Conservation (phyloP, 2,888 invertebrate species). For the Rotaria sp. region DNA sequence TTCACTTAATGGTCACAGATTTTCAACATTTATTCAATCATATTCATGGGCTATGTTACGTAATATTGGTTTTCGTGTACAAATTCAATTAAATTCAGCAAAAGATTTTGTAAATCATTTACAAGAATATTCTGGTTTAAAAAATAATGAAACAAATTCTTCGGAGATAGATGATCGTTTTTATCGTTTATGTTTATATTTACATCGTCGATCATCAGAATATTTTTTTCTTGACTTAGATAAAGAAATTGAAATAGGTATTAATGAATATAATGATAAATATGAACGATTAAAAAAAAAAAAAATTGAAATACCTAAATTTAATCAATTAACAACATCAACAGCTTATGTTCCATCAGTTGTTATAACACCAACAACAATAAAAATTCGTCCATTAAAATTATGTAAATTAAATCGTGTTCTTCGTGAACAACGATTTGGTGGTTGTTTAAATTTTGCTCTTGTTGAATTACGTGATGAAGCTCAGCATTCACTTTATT, state of each 20-base stretch:
- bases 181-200: slow-evolving; percentile 13
- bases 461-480: slow-evolving; percentile 6
- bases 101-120: neutral
- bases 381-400: slow-evolving; percentile 21
- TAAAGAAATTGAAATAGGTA: neutral
- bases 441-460: neutral
- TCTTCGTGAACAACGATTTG: neutral
- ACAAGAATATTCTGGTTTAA: neutral
- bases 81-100: neutral
- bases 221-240: slow-evolving; percentile 25
- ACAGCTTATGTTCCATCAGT: neutral
- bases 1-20: neutral
- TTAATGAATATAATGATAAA: neutral
- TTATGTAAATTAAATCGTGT: slow-evolving; percentile 28
- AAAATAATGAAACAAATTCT: neutral
- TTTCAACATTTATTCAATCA: neutral
- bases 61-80: slow-evolving; percentile 20
- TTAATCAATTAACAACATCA: neutral
- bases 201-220: slow-evolving; percentile 3
- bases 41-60: slow-evolving; percentile 16
- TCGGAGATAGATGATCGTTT: neutral
- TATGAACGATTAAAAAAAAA: neutral
- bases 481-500: neutral
- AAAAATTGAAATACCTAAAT: neutral
- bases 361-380: neutral